Evolutionary conservation across 1,140 invertebrate species (phyloP).

Genomic region (Leptonema lineaticorne): DNA sequence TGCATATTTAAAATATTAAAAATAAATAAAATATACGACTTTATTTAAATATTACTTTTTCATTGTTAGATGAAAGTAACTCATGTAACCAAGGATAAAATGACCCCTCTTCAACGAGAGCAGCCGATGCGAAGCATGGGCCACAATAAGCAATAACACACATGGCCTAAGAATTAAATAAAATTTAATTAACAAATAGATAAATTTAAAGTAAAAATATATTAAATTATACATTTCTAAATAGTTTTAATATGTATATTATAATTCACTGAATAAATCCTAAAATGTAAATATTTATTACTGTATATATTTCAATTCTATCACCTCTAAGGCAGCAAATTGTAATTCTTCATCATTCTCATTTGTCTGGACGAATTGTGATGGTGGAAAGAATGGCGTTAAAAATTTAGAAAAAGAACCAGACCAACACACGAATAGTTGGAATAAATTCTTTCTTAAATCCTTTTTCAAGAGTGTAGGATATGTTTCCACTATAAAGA

Average conservation of each 20-base stretch:
- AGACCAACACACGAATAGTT: slow-evolving; percentile 91
- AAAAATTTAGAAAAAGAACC: slow-evolving; percentile 72
- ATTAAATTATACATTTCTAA: too few relatives aligned
- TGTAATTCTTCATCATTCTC: slow-evolving; percentile 65
- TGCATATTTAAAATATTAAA: slow-evolving; percentile 11
- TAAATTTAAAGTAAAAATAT: background rate
- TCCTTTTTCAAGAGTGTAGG: slow-evolving; percentile 84
- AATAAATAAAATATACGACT: slow-evolving; percentile 1
- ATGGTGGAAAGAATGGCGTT: slow-evolving; percentile 46
- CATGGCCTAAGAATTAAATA: slow-evolving; percentile 73
- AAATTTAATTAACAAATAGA: background rate
- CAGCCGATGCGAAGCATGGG: slow-evolving; percentile 84
- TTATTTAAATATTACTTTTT: slow-evolving; percentile 70
- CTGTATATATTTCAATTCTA: too few relatives aligned
- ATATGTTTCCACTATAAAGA: slow-evolving; percentile 76
- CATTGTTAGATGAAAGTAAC: slow-evolving; percentile 83
- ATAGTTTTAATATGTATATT: too few relatives aligned
- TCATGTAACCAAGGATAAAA: slow-evolving; percentile 93
- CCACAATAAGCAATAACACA: slow-evolving; percentile 93
- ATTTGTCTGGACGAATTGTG: slow-evolving; percentile 44
- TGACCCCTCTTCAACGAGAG: slow-evolving; percentile 85
- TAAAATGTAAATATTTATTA: too few relatives aligned
- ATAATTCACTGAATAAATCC: too few relatives aligned
- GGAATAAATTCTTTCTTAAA: slow-evolving; percentile 83
- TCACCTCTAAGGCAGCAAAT: slow-evolving; percentile 74